A percentile compares a stretch with the other conserved stretches of the same genome.
Conservation (phyloP, 1,140 invertebrate species). For the Meloidogyne chitwoodi region DNA sequence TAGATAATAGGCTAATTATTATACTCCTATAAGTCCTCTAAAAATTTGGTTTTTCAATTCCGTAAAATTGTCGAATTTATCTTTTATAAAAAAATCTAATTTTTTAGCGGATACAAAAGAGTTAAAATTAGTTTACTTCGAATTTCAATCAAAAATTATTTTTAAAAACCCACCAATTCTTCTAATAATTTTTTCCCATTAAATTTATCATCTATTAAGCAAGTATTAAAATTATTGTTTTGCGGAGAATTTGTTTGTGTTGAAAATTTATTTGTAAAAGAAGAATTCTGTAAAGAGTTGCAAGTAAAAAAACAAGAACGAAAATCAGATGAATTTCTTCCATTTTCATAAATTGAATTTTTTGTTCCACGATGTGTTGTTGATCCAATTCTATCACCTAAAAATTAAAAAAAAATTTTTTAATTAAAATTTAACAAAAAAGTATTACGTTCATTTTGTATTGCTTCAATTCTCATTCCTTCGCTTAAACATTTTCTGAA, state of each 20-base stretch:
- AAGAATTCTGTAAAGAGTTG: background rate
- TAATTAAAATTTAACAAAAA: background rate
- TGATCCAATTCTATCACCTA: slow-evolving; percentile 18
- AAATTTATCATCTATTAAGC: background rate
- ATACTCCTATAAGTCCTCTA: too few species aligned
- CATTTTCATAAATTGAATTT: background rate
- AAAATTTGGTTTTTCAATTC: too few species aligned
- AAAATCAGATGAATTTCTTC: background rate
- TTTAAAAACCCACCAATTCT: background rate
- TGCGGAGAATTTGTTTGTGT: background rate
- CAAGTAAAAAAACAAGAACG: background rate
- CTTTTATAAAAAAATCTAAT: too few species aligned
- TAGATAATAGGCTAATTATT: too few species aligned
- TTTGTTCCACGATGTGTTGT: slow-evolving; percentile 5
- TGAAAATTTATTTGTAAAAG: background rate
- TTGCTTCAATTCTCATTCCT: slow-evolving; percentile 13
- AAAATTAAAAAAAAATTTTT: background rate
- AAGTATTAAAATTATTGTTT: background rate
- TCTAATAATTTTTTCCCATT: background rate
- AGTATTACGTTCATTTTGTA: slow-evolving; percentile 5
- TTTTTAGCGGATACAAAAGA: too few species aligned
- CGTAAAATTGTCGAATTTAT: too few species aligned
- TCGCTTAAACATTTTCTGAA: background rate
- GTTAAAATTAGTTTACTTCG: too few species aligned
- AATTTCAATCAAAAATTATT: background rate